Evolutionary conservation across 2,113 vertebrate genomes (phyloP).

Genomic region (Gila orcuttii): DNA sequence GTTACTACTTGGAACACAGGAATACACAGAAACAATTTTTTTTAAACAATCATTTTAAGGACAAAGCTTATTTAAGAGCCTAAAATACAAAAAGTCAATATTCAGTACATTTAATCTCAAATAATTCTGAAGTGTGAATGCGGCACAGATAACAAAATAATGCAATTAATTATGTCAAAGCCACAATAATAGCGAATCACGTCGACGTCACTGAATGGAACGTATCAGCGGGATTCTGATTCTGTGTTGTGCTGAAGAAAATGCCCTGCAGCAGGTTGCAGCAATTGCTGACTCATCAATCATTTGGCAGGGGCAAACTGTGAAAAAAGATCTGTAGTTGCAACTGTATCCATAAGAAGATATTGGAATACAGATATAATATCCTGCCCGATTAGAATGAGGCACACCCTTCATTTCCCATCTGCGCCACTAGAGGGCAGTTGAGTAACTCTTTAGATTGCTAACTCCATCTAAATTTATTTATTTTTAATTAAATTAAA

Average conservation of each 20-base stretch:
- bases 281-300: slow-evolving; percentile 20
- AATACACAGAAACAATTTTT: background rate
- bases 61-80: background rate
- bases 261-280: background rate
- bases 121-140: background rate
- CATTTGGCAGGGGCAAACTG: background rate
- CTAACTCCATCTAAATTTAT: background rate
- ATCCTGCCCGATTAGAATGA: background rate
- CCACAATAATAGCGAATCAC: background rate
- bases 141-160: background rate
- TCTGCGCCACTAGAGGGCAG: slow-evolving; percentile 44
- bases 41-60: background rate
- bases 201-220: background rate
- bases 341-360: background rate
- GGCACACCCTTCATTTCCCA: slow-evolving; percentile 35
- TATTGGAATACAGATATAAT: background rate
- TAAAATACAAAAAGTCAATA: background rate
- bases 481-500: background rate
- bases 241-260: background rate
- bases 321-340: background rate
- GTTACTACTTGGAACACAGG: background rate
- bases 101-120: background rate
- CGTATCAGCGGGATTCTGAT: background rate
- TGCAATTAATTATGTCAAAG: background rate
- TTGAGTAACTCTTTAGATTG: background rate